A percentile compares a stretch with the other conserved stretches of the same genome.
Evolutionary conservation across 2,113 vertebrate genomes (phyloP).

Genomic region (Oxygymnocypris stewartii): DNA sequence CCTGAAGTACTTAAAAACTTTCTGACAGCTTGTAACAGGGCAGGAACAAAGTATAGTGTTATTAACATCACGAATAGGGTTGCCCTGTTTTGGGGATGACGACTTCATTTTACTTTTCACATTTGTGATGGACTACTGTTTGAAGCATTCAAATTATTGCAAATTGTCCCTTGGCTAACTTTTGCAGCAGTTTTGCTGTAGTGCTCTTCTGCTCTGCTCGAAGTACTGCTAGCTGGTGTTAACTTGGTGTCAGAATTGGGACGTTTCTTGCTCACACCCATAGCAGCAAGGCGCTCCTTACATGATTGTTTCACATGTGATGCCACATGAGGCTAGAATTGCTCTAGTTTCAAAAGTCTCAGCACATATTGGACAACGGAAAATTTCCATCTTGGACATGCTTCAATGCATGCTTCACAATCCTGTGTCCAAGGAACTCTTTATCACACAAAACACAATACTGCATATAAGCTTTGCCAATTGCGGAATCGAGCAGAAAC

Average conservation of each 20-base stretch:
- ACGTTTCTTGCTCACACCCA: conserved; percentile 89
- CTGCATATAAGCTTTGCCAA: conserved; percentile 99
- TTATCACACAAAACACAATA: conserved; percentile 98
- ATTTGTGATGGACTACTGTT: conserved; percentile 74
- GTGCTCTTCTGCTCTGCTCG: conserved; percentile 21
- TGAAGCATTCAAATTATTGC: conserved; percentile 72
- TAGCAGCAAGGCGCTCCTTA: conserved; percentile 95
- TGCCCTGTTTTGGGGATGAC: conserved; percentile 76
- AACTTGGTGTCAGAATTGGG: conserved; percentile 65
- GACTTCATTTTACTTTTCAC: conserved; percentile 81
- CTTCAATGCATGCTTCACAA: conserved; percentile 96
- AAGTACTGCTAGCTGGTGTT: conserved; percentile 65
- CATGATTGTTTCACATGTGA: conserved; percentile 96
- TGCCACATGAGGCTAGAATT: conserved; percentile 93
- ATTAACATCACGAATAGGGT: conserved; percentile 80
- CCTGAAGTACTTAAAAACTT: conserved; percentile 98
- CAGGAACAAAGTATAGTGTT: conserved; percentile 93
- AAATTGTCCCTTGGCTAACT: conserved; percentile 73
- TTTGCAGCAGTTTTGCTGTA: conserved; percentile 44
- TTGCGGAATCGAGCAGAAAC: conserved; percentile 97
- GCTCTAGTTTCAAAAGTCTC: conserved; percentile 93
- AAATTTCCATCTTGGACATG: conserved; percentile 96
- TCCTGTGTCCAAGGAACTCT: conserved; percentile 96
- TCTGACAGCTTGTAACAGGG: conserved; percentile 93
- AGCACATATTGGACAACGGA: conserved; percentile 96